These are phyloP conservation scores for roundworm (Caenorhabditis elegans) DNA, from an alignment of 1,140 invertebrate genomes.

Conservation along the genomic window WBcel235 BX284606.5:11902001-11902500, in stretches of 20 bases:
- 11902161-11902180: not conserved
- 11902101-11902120: not conserved
- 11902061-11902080: not conserved
- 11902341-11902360: not conserved
- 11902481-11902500: not conserved
- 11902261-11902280: not conserved
- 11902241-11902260: not conserved
- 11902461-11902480: not conserved
- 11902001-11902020: no score
- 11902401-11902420: not conserved
- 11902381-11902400: not conserved
- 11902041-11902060: not conserved
- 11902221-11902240: not conserved
- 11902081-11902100: not conserved
- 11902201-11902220: not conserved
- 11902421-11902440: not conserved
- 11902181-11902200: not conserved
- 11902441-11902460: not conserved
- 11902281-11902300: not conserved
- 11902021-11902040: conserved; percentile 19
- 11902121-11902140: no score
- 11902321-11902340: not conserved
- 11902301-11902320: not conserved
- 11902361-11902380: not conserved
- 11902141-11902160: no score